Evolutionary conservation across 2,797 vertebrate genomes (phyloP).

Genomic region (Euphonia xanthogaster): DNA sequence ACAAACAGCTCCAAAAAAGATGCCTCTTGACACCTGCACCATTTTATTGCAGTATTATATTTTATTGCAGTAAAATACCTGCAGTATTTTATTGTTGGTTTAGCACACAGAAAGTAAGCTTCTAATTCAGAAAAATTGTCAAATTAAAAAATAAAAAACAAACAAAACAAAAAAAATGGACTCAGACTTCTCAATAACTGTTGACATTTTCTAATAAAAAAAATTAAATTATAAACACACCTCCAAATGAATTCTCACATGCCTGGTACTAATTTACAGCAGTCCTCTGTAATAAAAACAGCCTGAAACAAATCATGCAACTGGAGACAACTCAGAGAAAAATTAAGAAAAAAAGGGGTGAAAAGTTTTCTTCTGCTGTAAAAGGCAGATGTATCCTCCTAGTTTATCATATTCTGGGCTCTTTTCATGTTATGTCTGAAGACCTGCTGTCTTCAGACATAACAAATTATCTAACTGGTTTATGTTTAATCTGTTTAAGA

Average conservation of each 20-base stretch:
- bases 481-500: neutral
- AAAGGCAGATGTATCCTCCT: neutral
- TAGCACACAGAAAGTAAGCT: neutral
- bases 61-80: neutral
- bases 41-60: neutral
- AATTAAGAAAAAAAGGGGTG: neutral
- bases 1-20: neutral
- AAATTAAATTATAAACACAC: neutral
- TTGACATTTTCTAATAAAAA: neutral
- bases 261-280: neutral
- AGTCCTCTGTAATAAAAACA: neutral
- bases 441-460: neutral
- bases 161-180: fast-evolving
- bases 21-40: neutral
- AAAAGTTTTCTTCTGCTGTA: neutral
- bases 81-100: neutral
- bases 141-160: neutral
- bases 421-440: too few relatives aligned
- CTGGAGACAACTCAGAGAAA: neutral
- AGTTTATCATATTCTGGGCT: neutral
- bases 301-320: neutral
- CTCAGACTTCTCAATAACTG: neutral
- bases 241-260: neutral
- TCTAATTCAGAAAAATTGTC: neutral
- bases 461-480: neutral